Evolutionary conservation across 2,888 invertebrate genomes (phyloP), one percentile per base, ranked within the genome.

Genomic region (Drosophila mulleri): DNA sequence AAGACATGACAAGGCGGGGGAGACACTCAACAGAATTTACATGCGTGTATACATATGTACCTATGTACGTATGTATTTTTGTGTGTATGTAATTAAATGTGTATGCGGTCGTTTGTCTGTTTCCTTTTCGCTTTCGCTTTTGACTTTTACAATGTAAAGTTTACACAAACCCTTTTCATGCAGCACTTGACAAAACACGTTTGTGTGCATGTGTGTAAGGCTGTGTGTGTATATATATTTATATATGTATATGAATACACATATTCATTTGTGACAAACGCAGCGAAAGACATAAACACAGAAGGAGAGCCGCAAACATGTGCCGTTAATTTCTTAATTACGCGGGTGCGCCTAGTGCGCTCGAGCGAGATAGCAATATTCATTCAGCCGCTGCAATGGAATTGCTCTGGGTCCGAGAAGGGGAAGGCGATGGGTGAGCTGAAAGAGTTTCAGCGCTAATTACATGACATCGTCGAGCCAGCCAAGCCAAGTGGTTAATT

Each of bases 261-360:
- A 52, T 54, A 60, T 57, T 57, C 57, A 57, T 57, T 57, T 57
- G 56, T 48, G 61, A 54, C 48, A 62, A 47, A 73, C 37, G 56
- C 65, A 67, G 68, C 59, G 37, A 58, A 50, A 68, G 14, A 59
- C 42, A 44, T 45, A 54, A 59, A 69, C 47, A 39, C 61, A 58
- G 57, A 56, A 48, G 58, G 66, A 80, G 89, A 80, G 73, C 71
- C 71, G 68, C 89, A 80, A 88, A 86, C 83, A 84, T 88, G 79
- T 84, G 89, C 83, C 89, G 89, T 84, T 84, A 84, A 84, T 84
- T 88, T 84, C 89, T 88, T 84, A 84, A 84, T 84, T 84, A 84
- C 89, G 89, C 84, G 84, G 82, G 82, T 86, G 60, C 59, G 54
- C 67, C 59, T 57, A 53, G 44, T 67, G 68, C 37, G 48, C 52